Percentiles rank a stretch among this genome's conserved stretches.
phyloP scores from a whole-genome alignment of 2,888 invertebrate species.

The Chirona hameri region DNA sequence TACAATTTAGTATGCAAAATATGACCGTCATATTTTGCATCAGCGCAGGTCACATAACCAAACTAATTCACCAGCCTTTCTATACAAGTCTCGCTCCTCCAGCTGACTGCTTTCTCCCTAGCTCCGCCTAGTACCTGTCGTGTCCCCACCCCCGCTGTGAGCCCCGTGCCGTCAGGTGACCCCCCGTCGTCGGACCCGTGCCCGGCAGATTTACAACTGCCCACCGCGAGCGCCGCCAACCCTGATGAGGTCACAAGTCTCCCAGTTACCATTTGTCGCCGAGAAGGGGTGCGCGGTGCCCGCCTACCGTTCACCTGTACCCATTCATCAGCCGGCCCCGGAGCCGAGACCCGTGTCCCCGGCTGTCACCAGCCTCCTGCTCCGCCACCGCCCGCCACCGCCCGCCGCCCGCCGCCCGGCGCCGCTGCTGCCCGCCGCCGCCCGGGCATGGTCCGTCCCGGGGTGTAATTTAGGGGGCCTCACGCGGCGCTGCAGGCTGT shows the following conservation, averaged over 20 bases:
- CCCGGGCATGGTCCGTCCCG: not conserved
- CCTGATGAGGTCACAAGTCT: not conserved
- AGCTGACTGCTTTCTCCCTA: no score
- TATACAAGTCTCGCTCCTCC: no score
- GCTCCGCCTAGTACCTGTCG: no score
- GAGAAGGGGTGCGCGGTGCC: not conserved
- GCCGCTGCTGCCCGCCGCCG: not conserved
- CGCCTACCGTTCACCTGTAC: not conserved
- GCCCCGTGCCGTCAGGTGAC: not conserved
- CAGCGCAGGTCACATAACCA: no score
- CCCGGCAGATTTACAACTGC: not conserved
- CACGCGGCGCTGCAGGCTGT: not conserved
- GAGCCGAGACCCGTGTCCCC: constrained; percentile 10
- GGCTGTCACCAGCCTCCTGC: not conserved
- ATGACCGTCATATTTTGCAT: no score
- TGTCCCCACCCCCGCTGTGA: not conserved
- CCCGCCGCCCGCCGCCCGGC: not conserved
- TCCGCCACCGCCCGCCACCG: not conserved
- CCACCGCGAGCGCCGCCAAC: not conserved
- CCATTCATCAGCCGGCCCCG: constrained; percentile 25
- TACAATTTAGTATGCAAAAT: no score
- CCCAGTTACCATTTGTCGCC: not conserved
- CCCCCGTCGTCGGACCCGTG: not conserved
- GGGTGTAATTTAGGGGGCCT: constrained; percentile 12
- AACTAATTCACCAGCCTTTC: no score